Percentiles rank a stretch among this genome's conserved stretches.
These are phyloP conservation scores for Torymus aiolomorphi DNA, from an alignment of 2,888 invertebrate genomes.

Conservation along the genomic window DNA sequence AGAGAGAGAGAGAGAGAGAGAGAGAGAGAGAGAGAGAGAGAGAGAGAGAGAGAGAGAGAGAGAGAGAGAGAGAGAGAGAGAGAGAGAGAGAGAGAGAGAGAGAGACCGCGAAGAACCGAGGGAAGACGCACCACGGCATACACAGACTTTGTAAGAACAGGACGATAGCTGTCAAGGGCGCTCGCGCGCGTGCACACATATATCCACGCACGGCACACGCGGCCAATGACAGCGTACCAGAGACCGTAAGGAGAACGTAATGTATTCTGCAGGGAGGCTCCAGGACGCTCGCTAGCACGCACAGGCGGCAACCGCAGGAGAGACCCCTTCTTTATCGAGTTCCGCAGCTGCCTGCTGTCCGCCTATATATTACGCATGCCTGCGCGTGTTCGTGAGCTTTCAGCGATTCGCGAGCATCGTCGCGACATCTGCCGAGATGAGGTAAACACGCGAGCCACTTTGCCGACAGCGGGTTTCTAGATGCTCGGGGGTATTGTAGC, in stretches of 20 bases:
- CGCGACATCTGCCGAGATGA: conserved; percentile 43
- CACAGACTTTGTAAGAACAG: conserved; percentile 57
- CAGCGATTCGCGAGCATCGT: not conserved
- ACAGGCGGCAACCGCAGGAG: not conserved
- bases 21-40: no score
- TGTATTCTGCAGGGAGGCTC: conserved; percentile 20
- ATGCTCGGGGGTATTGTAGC: not conserved
- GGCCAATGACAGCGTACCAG: conserved; percentile 62
- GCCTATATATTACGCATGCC: no score
- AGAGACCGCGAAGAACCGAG: conserved; percentile 38
- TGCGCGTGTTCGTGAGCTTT: not conserved
- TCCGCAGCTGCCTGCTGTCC: not conserved
- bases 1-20: no score
- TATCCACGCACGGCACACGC: conserved; percentile 38
- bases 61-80: conserved; percentile 45
- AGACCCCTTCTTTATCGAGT: conserved; percentile 38
- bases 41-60: no score
- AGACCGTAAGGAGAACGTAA: conserved; percentile 33
- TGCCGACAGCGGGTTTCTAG: conserved; percentile 29
- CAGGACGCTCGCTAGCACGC: conserved; percentile 13
- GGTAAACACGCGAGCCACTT: conserved; percentile 5
- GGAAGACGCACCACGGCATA: conserved; percentile 12
- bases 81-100: conserved; percentile 31
- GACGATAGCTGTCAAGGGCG: conserved; percentile 65
- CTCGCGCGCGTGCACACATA: conserved; percentile 57